Evolutionary conservation across 2,888 invertebrate species (phyloP).

Genomic region (Zygaena filipendulae): DNA sequence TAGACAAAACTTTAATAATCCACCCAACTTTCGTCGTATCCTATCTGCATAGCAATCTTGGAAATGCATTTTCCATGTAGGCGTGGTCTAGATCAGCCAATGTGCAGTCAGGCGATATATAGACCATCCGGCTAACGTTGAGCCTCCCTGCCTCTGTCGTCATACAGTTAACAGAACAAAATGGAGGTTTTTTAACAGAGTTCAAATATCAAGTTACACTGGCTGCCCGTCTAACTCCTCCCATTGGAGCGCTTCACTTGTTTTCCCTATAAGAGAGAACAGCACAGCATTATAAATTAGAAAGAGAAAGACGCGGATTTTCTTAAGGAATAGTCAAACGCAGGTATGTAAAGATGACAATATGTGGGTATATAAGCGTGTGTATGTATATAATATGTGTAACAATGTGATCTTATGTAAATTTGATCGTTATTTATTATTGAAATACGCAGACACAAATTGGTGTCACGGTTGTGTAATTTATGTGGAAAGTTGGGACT

Average conservation of each 20-base stretch:
- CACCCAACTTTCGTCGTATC: constrained; percentile 35
- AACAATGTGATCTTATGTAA: constrained; percentile 58
- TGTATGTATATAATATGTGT: constrained; percentile 27
- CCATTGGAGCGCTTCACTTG: constrained; percentile 52
- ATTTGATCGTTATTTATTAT: constrained; percentile 57
- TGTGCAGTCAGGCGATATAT: constrained; percentile 67
- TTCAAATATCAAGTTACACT: constrained; percentile 33
- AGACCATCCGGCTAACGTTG: constrained; percentile 35
- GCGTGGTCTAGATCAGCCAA: constrained; percentile 64
- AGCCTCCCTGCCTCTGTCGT: constrained; percentile 26
- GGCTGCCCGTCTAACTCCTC: constrained; percentile 41
- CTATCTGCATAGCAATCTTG: constrained; percentile 63
- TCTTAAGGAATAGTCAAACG: constrained; percentile 65
- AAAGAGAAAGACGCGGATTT: constrained; percentile 37
- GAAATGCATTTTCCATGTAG: constrained; percentile 62
- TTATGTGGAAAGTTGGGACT: constrained; percentile 42
- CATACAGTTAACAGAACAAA: constrained; percentile 22
- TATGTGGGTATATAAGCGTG: constrained; percentile 46
- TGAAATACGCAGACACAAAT: constrained; percentile 34
- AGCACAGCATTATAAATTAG: constrained; percentile 42
- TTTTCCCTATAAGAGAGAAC: constrained; percentile 37
- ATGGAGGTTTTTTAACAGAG: constrained; percentile 31
- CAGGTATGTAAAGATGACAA: constrained; percentile 50
- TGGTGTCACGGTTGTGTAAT: constrained; percentile 40
- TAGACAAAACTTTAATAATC: constrained; percentile 34